Percentiles rank a stretch among this genome's conserved stretches.
These are phyloP conservation scores for Gnathonemus longibarbis DNA, from an alignment of 2,113 vertebrate species.

Conservation along the genomic window DNA sequence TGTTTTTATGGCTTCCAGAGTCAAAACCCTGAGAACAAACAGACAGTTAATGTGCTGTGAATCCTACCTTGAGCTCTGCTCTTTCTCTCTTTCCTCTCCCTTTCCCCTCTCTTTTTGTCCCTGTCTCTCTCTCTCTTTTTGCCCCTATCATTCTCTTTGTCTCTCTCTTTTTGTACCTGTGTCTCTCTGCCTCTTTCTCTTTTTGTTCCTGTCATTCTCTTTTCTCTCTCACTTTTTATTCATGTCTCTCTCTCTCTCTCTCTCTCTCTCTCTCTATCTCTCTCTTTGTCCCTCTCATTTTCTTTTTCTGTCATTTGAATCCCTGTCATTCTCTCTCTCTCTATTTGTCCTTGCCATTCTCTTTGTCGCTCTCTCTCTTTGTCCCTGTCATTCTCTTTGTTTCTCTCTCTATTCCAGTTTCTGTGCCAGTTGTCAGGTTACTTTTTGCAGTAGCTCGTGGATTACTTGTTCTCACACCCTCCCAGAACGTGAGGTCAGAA, in stretches of 20 bases:
- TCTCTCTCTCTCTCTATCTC: neutral
- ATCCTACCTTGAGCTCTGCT: neutral
- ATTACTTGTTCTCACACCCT: neutral
- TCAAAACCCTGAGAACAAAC: neutral
- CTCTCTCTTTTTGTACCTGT: neutral
- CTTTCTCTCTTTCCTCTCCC: neutral
- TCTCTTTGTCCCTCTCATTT: neutral
- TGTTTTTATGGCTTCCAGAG: conserved; percentile 12
- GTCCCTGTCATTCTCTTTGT: neutral
- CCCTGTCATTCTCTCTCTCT: neutral
- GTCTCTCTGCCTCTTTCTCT: neutral
- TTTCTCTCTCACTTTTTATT: neutral
- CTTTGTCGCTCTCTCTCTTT: neutral
- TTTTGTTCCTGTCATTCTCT: neutral
- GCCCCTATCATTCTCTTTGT: neutral
- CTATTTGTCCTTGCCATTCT: neutral
- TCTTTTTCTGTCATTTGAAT: neutral
- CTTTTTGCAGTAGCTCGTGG: neutral
- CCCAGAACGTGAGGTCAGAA: neutral
- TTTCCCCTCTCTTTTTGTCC: neutral
- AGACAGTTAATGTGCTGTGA: neutral
- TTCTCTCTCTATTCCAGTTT: neutral
- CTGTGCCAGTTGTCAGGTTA: neutral
- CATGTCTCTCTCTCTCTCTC: neutral
- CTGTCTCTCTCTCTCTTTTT: neutral